phyloP scores from a whole-genome alignment of 2,113 vertebrate species.

The Oriolus oriolus region DNA sequence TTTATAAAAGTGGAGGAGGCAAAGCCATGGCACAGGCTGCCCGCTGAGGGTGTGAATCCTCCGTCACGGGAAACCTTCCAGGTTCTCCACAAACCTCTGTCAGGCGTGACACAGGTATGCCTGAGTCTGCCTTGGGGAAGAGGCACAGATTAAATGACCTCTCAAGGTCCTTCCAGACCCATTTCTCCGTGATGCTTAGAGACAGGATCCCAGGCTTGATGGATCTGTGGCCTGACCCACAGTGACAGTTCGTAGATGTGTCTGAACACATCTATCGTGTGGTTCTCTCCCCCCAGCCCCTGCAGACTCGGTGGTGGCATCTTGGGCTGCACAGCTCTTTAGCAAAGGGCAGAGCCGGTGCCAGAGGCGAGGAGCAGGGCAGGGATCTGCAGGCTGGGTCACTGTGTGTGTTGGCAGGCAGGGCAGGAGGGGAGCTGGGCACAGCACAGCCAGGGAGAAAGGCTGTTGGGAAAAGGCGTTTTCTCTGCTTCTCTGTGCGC shows the following conservation, averaged over 20 bases:
- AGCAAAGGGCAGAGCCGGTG: conserved; percentile 18
- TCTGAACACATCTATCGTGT: conserved; percentile 10
- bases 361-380: neutral
- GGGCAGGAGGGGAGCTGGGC: neutral
- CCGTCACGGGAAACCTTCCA: neutral
- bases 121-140: neutral
- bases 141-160: conserved; percentile 26
- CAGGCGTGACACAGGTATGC: neutral
- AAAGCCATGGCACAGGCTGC: neutral
- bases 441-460: neutral
- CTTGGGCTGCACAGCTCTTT: neutral
- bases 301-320: neutral
- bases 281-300: neutral
- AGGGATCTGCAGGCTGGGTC: neutral
- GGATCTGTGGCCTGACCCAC: conserved; percentile 41
- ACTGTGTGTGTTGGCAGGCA: neutral
- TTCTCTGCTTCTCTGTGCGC: neutral
- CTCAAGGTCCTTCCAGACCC: conserved; percentile 36
- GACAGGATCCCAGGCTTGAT: conserved; percentile 42
- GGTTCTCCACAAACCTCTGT: neutral
- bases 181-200: neutral
- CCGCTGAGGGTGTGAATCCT: neutral
- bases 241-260: conserved; percentile 18
- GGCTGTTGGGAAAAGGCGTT: neutral
- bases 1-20: neutral